A percentile compares a stretch with the other conserved stretches of the same genome.
Conservation (phyloP, 2,797 vertebrate species). For the Kryptolebias ocellatus region DNA sequence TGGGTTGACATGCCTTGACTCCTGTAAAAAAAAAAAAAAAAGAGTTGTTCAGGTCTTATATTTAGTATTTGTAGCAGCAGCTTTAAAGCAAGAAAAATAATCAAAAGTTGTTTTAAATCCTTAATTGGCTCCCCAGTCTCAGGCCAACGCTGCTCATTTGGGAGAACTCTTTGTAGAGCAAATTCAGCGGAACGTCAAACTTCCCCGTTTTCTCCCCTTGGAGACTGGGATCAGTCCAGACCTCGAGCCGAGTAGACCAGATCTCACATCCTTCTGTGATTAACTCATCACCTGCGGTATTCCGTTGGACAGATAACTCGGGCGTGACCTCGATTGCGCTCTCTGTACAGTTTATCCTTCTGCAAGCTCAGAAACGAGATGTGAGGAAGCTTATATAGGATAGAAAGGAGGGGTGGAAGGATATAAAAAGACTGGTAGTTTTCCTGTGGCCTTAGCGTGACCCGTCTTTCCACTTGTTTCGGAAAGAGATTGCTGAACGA, state of each 20-base stretch:
- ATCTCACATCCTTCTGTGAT: conserved; percentile 32
- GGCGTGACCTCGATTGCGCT: conserved; percentile 9
- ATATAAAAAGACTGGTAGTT: conserved; percentile 13
- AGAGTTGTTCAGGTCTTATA: conserved; percentile 4
- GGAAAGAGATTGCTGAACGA: conserved; percentile 28
- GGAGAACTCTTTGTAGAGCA: conserved; percentile 5
- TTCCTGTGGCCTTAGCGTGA: conserved; percentile 32
- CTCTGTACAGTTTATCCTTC: conserved; percentile 9
- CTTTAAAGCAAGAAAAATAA: conserved; percentile 3
- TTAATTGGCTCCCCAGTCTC: conserved; percentile 30
- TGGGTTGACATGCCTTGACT: not conserved
- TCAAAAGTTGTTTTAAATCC: not conserved
- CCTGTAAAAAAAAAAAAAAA: not conserved
- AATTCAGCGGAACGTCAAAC: conserved; percentile 27
- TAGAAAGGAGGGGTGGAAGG: conserved; percentile 21
- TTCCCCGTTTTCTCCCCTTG: not conserved
- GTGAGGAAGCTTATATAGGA: conserved; percentile 29
- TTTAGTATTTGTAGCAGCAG: not conserved
- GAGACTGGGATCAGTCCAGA: conserved; percentile 10
- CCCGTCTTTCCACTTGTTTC: conserved; percentile 16
- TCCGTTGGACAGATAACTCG: conserved; percentile 42
- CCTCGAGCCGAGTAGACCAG: conserved; percentile 1
- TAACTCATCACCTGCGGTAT: conserved; percentile 25
- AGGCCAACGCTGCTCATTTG: conserved; percentile 3
- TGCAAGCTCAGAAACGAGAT: conserved; percentile 8